Conservation (phyloP, 2,797 vertebrate genomes). For the Astyanax mexicanus region DNA sequence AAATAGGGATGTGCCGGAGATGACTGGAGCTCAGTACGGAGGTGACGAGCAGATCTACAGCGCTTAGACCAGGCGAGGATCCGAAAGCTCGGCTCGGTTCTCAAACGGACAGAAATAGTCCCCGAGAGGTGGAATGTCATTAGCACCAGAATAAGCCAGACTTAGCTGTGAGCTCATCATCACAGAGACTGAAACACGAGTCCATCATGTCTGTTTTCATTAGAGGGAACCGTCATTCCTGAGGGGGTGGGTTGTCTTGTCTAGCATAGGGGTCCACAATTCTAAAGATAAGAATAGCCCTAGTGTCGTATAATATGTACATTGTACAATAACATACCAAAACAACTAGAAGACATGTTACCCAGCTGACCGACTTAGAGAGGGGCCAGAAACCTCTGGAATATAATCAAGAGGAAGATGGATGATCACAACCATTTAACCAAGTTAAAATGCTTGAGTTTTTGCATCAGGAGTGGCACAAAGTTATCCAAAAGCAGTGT, state of each 20-base stretch:
- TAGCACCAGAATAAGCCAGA: not conserved
- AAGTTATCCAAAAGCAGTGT: no score
- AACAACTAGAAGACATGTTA: no score
- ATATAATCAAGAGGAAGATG: no score
- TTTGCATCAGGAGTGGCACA: no score
- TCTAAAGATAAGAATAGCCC: no score
- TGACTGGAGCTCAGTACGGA: constrained; percentile 32
- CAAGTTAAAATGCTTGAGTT: no score
- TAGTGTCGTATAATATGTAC: no score
- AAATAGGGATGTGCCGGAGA: constrained; percentile 50
- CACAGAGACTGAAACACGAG: not conserved
- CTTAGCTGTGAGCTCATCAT: not conserved
- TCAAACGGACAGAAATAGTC: constrained; percentile 4
- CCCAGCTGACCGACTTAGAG: no score
- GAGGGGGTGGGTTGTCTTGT: no score
- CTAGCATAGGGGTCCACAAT: not conserved
- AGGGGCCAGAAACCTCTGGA: no score
- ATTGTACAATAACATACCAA: no score
- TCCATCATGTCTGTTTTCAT: not conserved
- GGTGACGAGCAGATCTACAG: constrained; percentile 37
- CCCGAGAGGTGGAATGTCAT: not conserved
- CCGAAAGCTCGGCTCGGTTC: not conserved
- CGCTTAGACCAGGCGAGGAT: constrained; percentile 18
- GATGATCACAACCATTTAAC: no score
- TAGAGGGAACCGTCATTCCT: not conserved